These are phyloP conservation scores for Myotis findleyi DNA, from an alignment of 2,797 vertebrate genomes.

Conservation along the genomic window DNA sequence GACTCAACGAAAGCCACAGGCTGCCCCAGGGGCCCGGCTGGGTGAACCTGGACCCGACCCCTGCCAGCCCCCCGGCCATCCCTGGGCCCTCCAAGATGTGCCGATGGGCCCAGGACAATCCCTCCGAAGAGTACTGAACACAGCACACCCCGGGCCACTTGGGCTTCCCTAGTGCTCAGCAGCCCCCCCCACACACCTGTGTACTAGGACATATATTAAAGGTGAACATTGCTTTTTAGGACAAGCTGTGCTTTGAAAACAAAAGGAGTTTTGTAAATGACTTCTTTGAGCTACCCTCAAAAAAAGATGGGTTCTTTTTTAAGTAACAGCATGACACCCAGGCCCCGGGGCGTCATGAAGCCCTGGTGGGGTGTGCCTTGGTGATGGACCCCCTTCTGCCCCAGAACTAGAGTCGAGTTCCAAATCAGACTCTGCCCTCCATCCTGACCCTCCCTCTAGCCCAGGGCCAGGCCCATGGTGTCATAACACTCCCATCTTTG, in stretches of 20 bases:
- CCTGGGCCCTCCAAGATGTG: slow-evolving; percentile 77
- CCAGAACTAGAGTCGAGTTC: neutral
- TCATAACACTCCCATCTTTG: neutral
- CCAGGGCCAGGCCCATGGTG: neutral
- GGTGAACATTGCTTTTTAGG: slow-evolving; percentile 13
- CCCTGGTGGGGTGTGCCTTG: neutral
- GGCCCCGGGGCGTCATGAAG: neutral
- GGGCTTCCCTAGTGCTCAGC: neutral
- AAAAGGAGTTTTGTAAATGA: neutral
- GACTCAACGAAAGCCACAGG: slow-evolving; percentile 94
- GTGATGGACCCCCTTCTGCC: neutral
- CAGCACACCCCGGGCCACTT: fast-evolving
- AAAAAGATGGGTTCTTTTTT: neutral
- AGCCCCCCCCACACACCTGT: neutral
- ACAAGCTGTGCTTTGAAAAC: slow-evolving; percentile 47
- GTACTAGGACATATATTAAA: slow-evolving; percentile 32
- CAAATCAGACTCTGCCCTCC: too few relatives aligned
- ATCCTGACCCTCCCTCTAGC: neutral
- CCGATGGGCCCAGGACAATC: slow-evolving; percentile 70
- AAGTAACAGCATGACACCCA: neutral
- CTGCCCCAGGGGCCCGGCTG: slow-evolving; percentile 82
- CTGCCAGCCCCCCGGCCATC: slow-evolving; percentile 63
- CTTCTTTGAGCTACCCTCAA: slow-evolving; percentile 3
- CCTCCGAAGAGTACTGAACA: slow-evolving; percentile 19
- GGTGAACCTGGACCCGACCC: slow-evolving; percentile 83